These are phyloP conservation scores for Danaus melanippus DNA, from an alignment of 1,140 invertebrate species.

Conservation along the genomic window DNA sequence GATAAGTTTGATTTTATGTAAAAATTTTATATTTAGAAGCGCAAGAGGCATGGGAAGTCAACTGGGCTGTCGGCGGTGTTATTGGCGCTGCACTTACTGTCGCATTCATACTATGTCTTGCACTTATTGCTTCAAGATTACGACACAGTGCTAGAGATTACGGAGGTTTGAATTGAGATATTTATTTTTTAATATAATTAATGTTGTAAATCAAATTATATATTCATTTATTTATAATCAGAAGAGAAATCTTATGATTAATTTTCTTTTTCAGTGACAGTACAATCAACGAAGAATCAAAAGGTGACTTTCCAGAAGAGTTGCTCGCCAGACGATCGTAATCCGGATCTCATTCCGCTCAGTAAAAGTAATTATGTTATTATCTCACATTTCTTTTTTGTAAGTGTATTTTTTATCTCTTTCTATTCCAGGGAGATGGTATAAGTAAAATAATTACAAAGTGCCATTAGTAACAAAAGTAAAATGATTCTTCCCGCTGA, in stretches of 20 bases:
- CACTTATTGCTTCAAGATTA: constrained; percentile 47
- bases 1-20: not conserved
- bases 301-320: constrained; percentile 45
- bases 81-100: constrained; percentile 50
- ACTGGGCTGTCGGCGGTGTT: constrained; percentile 56
- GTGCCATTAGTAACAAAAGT: no score
- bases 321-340: constrained; percentile 78
- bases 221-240: not conserved
- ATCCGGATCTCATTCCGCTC: constrained; percentile 88
- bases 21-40: constrained; percentile 47
- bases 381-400: not conserved
- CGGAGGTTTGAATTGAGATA: constrained; percentile 37
- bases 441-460: no score
- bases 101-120: constrained; percentile 48
- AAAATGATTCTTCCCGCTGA: no score
- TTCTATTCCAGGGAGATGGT: no score
- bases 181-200: no score
- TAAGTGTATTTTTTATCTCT: no score
- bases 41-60: constrained; percentile 61
- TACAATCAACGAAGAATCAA: constrained; percentile 53
- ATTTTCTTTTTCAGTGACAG: constrained; percentile 42
- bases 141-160: constrained; percentile 54
- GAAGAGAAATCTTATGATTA: constrained; percentile 2
- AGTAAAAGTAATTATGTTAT: constrained; percentile 81
- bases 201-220: no score